These are phyloP conservation scores for Trogon melanurus DNA, from an alignment of 2,113 vertebrate species.

Conservation along the genomic window DNA sequence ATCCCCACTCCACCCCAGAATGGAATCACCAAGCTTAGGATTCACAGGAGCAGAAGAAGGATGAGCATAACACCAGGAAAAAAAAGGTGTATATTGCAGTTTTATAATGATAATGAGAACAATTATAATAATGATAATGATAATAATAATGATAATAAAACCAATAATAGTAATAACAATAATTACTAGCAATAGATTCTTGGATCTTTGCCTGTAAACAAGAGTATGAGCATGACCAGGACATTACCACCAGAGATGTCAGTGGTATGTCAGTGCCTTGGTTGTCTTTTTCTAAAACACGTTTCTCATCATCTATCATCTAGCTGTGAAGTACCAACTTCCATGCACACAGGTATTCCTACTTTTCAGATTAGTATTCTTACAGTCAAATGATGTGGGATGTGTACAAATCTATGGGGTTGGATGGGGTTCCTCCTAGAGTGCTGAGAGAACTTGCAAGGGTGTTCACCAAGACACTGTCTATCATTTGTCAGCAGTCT, in stretches of 20 bases:
- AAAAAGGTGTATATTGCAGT: background rate
- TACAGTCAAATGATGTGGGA: no score
- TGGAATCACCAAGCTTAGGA: background rate
- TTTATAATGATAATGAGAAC: background rate
- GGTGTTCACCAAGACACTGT: no score
- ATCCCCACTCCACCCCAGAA: accelerated
- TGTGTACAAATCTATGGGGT: no score
- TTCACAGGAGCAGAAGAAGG: background rate
- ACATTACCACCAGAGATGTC: background rate
- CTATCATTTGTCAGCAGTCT: no score
- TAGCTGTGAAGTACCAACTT: background rate
- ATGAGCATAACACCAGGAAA: background rate
- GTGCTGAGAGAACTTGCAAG: no score
- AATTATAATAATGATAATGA: no score
- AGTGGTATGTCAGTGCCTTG: background rate
- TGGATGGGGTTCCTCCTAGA: no score
- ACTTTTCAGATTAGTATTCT: background rate
- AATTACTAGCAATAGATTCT: background rate
- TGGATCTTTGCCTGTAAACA: background rate
- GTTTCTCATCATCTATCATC: background rate
- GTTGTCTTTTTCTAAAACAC: background rate
- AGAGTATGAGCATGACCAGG: background rate
- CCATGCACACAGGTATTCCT: background rate
- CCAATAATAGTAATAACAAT: no score
- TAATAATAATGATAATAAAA: no score